These are phyloP conservation scores for Coranthus polyacanthus DNA, from an alignment of 2,797 vertebrate species.

Conservation along the genomic window DNA sequence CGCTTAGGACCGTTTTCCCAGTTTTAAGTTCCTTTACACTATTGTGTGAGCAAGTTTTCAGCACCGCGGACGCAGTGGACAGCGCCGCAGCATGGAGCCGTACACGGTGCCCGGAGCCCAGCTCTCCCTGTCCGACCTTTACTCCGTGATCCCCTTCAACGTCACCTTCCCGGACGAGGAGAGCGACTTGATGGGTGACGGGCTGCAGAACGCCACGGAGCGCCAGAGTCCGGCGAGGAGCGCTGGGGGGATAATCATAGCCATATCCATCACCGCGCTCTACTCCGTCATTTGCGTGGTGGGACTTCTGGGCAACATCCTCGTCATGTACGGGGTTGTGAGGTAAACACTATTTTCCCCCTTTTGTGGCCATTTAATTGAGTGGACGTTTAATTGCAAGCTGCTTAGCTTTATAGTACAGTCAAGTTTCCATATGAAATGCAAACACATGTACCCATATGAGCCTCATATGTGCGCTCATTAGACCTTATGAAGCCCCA, in stretches of 20 bases:
- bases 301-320: constrained; percentile 91
- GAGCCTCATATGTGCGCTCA: too few relatives aligned
- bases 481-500: background rate
- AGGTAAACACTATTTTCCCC: constrained; percentile 78
- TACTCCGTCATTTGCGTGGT: constrained; percentile 93
- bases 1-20: background rate
- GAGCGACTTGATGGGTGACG: constrained; percentile 66
- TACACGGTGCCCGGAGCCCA: constrained; percentile 77
- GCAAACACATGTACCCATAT: background rate
- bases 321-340: constrained; percentile 93
- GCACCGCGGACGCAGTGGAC: constrained; percentile 32
- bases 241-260: constrained; percentile 81
- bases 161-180: constrained; percentile 77
- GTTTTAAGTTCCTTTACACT: background rate
- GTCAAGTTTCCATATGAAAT: too few relatives aligned
- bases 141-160: constrained; percentile 83
- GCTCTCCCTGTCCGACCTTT: constrained; percentile 76
- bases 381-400: background rate
- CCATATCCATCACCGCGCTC: constrained; percentile 91
- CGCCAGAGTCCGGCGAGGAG: constrained; percentile 67
- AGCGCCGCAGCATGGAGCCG: constrained; percentile 82
- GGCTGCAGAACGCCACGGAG: constrained; percentile 80
- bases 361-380: background rate
- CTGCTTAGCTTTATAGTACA: background rate
- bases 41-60: constrained; percentile 44